Evolutionary conservation across 2,797 vertebrate genomes (phyloP).

Genomic region (Toxotes lorentzi): DNA sequence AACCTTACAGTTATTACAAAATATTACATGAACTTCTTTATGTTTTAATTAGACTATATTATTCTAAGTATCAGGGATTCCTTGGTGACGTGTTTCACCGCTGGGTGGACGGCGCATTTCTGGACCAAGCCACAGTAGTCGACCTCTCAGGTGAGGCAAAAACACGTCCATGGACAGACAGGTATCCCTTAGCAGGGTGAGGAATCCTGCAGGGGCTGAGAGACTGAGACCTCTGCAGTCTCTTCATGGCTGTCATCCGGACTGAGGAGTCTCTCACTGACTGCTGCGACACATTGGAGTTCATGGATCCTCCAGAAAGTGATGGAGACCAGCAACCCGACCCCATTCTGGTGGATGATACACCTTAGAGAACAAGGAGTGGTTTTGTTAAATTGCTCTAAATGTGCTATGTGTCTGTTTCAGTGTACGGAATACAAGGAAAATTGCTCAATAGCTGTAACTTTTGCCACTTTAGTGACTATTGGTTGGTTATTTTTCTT

Average conservation of each 20-base stretch:
- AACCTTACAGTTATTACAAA: not conserved
- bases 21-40: not conserved
- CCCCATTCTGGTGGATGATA: conserved; percentile 24
- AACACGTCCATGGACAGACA: conserved; percentile 55
- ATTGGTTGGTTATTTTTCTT: not conserved
- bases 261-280: conserved; percentile 29
- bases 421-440: not conserved
- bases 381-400: not conserved
- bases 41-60: not conserved
- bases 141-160: conserved; percentile 71
- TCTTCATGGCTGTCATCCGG: conserved; percentile 47
- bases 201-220: conserved; percentile 77
- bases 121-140: conserved; percentile 51
- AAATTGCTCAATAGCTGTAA: not conserved
- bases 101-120: conserved; percentile 30
- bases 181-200: conserved; percentile 51
- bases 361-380: conserved; percentile 38
- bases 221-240: conserved; percentile 76
- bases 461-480: not conserved
- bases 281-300: not conserved
- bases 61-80: not conserved
- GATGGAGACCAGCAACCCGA: conserved; percentile 24
- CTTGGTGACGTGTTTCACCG: conserved; percentile 33
- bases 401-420: not conserved
- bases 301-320: conserved; percentile 11